Conservation (phyloP, 2,797 vertebrate species). For the Peromyscus attwateri region DNA sequence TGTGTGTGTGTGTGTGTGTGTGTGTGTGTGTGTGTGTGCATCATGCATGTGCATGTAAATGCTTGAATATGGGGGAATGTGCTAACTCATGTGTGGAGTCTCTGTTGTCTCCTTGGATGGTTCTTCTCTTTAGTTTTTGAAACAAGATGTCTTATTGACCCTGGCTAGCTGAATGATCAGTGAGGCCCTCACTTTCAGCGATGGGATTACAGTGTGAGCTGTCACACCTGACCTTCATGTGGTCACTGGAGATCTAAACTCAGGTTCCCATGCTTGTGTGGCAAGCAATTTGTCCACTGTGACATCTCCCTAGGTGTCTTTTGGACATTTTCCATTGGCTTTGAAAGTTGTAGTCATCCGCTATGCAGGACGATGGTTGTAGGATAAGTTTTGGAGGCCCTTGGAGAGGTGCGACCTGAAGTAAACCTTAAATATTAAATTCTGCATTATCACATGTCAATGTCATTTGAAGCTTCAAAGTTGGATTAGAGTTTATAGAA, state of each 20-base stretch:
- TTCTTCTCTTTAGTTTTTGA: background rate
- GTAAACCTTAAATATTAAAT: background rate
- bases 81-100: background rate
- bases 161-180: background rate
- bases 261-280: background rate
- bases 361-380: background rate
- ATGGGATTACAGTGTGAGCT: background rate
- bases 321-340: background rate
- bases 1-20: background rate
- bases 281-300: background rate
- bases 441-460: background rate
- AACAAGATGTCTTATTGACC: no score
- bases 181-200: no score
- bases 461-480: background rate
- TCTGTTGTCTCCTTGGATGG: background rate
- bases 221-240: no score
- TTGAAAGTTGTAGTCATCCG: background rate
- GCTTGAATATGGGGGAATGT: background rate
- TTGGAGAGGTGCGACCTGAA: background rate
- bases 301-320: background rate
- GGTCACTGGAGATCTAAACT: background rate
- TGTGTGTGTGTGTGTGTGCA: background rate
- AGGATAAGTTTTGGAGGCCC: background rate
- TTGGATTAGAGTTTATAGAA: background rate
- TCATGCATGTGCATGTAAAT: background rate